A percentile compares a stretch with the other conserved stretches of the same genome.
Evolutionary conservation across 2,113 vertebrate genomes (phyloP).

Genomic region (Archocentrus centrarchus): DNA sequence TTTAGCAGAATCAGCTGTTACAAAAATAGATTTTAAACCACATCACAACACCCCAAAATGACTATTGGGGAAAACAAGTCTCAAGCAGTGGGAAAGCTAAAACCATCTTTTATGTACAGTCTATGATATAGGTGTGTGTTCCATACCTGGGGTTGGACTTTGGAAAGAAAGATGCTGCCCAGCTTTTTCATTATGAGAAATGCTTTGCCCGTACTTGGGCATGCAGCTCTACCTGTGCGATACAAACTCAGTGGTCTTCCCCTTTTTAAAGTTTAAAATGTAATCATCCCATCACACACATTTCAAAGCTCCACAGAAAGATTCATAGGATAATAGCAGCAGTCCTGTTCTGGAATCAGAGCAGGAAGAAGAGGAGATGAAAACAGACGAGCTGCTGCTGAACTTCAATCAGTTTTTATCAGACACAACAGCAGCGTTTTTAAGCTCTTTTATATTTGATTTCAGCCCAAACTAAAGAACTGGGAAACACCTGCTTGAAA

Average conservation of each 20-base stretch:
- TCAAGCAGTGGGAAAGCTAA: background rate
- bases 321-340: background rate
- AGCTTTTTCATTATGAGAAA: too few relatives aligned
- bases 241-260: background rate
- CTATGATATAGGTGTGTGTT: background rate
- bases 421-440: background rate
- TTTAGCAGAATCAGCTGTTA: background rate
- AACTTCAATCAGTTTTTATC: background rate
- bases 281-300: accelerated
- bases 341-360: background rate
- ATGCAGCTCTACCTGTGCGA: too few relatives aligned
- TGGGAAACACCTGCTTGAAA: conserved; percentile 3
- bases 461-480: conserved; percentile 1
- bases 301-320: background rate
- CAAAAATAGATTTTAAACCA: background rate
- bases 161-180: background rate
- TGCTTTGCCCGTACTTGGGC: background rate
- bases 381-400: background rate
- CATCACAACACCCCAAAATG: background rate
- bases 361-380: background rate
- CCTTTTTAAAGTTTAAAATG: accelerated
- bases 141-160: background rate
- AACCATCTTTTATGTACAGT: background rate
- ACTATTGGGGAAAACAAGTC: background rate
- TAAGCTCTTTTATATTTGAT: background rate